phyloP scores from a whole-genome alignment of 2,797 vertebrate genomes.

The Tiaroga cobitis region DNA sequence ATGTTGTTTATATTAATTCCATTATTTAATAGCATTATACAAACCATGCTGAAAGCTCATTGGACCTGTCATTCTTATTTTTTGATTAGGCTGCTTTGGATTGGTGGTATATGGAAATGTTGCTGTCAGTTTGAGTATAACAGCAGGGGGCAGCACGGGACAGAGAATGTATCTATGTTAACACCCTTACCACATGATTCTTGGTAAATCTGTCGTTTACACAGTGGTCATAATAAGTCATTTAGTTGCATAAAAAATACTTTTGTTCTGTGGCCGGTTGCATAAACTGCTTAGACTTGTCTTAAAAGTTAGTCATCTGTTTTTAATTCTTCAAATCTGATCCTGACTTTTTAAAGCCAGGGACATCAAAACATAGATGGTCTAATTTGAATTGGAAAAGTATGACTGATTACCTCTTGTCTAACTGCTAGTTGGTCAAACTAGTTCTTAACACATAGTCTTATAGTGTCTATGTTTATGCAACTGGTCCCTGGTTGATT shows the following conservation, averaged over 20 bases:
- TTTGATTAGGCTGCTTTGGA: neutral
- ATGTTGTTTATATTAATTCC: neutral
- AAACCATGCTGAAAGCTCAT: neutral
- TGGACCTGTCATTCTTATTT: neutral
- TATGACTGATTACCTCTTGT: too few species aligned
- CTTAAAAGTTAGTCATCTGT: neutral
- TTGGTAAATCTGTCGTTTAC: neutral
- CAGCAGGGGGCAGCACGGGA: slow-evolving; percentile 30
- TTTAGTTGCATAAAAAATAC: neutral
- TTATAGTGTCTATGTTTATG: too few species aligned
- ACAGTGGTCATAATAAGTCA: neutral
- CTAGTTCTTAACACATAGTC: too few species aligned
- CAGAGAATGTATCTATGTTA: neutral
- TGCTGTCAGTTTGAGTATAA: neutral
- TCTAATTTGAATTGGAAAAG: too few species aligned
- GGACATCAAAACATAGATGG: too few species aligned
- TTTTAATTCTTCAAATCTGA: neutral
- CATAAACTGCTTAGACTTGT: neutral
- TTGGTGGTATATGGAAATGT: neutral
- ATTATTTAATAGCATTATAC: neutral
- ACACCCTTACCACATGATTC: neutral
- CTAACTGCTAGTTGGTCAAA: too few species aligned
- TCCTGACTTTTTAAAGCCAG: neutral
- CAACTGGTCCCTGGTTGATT: neutral
- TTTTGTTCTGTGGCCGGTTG: neutral